A percentile compares a stretch with the other conserved stretches of the same genome.
Conservation (phyloP, 2,797 vertebrate genomes). For the Enteromius mattozi region DNA sequence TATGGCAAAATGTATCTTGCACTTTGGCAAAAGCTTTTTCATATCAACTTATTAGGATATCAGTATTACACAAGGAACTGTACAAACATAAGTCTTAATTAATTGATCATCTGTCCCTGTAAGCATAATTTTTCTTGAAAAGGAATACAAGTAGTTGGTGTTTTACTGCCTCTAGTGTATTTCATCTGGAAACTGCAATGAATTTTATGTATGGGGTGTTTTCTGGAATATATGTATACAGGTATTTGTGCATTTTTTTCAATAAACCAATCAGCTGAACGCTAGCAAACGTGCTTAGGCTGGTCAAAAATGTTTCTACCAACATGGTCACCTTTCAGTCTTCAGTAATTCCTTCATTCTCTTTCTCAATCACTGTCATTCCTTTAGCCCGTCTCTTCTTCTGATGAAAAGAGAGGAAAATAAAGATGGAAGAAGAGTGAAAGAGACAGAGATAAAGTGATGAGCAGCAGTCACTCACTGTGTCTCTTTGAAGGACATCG, state of each 20-base stretch:
- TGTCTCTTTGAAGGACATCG: constrained; percentile 55
- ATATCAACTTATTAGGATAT: neutral
- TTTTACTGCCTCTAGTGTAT: neutral
- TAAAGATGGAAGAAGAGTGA: constrained; percentile 36
- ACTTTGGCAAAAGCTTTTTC: neutral
- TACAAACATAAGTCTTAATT: neutral
- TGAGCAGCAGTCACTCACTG: constrained; percentile 50
- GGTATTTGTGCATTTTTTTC: neutral
- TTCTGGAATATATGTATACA: neutral
- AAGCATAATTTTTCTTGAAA: neutral
- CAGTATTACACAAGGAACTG: neutral
- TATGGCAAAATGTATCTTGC: neutral
- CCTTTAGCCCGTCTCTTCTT: constrained; percentile 9
- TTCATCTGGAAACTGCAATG: neutral
- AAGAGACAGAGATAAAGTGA: constrained; percentile 48
- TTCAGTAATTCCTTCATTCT: constrained; percentile 16
- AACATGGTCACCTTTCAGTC: constrained; percentile 8
- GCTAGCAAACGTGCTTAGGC: neutral
- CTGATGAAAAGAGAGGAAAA: constrained; percentile 30
- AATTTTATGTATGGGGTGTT: neutral
- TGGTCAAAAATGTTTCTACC: constrained; percentile 6
- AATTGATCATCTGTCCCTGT: neutral
- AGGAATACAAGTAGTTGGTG: neutral
- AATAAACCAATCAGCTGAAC: neutral
- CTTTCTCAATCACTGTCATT: constrained; percentile 19